Evolutionary conservation across 2,113 vertebrate genomes (phyloP), one percentile per base, ranked within the genome.

Genomic region (Synchiropus splendidus): DNA sequence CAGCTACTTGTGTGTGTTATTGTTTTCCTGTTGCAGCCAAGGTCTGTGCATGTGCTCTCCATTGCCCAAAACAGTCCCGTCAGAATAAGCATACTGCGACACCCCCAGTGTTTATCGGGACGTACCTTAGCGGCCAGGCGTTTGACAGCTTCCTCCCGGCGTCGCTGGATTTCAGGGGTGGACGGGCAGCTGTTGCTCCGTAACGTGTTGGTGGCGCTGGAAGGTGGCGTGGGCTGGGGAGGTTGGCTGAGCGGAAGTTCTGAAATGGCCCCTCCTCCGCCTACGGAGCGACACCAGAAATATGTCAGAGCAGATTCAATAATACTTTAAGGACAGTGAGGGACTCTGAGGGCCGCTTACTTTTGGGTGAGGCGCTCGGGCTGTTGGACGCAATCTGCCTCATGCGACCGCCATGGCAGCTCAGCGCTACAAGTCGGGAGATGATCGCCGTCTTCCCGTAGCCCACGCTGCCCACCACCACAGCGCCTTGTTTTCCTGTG

Each of bases 401-500:
- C 95, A 99, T 99, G 45, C 95, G 90, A 47, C 88, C 88, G 10
- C 95, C 95, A 0, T 99, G 95, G 72, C 94, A 99, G 82, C 95
- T 99, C 16, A 99, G 88, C 0, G 95, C 95, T 49, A 99, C 95
- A 62, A 99, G 78, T 43, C 92, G 89, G 12, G 95, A 99, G 70
- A 98, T 82, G 43, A 94, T 61, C 1, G 95, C 95, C 0, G 95
- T 99, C 82, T 99, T 99, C 57, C 95, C 95, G 49, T 92, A 97
- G 4, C 95, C 94, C 61, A 96, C 93, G 1, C 80, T 94, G 21
- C 94, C 95, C 55, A 90, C 82, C n/a, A 99, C 78, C 2, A 90
- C 80, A 0, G 81, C 88, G 4, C 94, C 95, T 13, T 80, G 86
- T 58, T 43, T 89, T 69, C 88, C 88, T 5, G 65, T 49, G n/a